phyloP scores from a whole-genome alignment of 2,113 vertebrate species.

The Pseudorhombus dupliciocellatus region DNA sequence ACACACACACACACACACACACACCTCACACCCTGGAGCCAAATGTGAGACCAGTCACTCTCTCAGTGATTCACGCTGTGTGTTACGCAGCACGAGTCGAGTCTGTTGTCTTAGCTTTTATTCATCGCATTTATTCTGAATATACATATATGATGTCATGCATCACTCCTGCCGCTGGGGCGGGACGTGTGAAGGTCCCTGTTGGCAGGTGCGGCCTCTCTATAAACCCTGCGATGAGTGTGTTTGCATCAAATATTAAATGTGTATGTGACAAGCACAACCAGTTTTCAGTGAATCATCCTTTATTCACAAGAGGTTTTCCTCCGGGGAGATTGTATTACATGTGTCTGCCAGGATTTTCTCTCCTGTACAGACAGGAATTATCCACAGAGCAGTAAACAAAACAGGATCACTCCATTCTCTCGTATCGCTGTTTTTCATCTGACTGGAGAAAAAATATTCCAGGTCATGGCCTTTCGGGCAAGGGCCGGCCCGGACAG shows the following conservation, averaged over 20 bases:
- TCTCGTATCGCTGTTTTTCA: not conserved
- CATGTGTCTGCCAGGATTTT: not conserved
- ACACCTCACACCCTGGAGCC: no score
- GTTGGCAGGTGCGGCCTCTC: not conserved
- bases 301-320: not conserved
- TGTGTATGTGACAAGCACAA: not conserved
- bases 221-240: not conserved
- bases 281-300: not conserved
- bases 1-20: no score
- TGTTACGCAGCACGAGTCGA: not conserved
- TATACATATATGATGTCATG: not conserved
- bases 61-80: not conserved
- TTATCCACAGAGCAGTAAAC: not conserved
- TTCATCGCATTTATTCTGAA: not conserved
- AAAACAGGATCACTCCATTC: not conserved
- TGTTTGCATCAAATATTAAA: constrained; percentile 13
- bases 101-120: not conserved
- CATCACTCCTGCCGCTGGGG: not conserved
- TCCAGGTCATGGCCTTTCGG: not conserved
- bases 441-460: not conserved
- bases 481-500: not conserved
- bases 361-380: not conserved
- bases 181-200: not conserved
- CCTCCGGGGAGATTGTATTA: not conserved
- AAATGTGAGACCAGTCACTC: no score